These are phyloP conservation scores for Morinoia aosen DNA, from an alignment of 2,888 invertebrate genomes.

Conservation along the genomic window DNA sequence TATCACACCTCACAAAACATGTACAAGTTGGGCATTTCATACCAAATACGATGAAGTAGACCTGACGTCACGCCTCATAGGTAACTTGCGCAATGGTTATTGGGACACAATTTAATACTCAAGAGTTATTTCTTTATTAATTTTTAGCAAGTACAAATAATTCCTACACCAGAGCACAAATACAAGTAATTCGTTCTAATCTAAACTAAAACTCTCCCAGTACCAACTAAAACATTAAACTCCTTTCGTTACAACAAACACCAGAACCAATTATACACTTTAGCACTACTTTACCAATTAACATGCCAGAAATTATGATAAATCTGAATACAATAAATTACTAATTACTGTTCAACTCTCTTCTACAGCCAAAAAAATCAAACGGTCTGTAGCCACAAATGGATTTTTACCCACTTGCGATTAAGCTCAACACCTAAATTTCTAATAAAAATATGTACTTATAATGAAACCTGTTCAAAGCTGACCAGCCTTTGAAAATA, in stretches of 20 bases:
- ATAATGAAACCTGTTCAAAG: background rate
- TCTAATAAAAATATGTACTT: background rate
- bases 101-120: background rate
- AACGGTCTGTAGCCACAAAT: no score
- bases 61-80: background rate
- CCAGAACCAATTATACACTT: no score
- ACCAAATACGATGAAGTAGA: background rate
- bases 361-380: background rate
- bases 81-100: background rate
- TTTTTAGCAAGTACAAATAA: background rate
- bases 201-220: background rate
- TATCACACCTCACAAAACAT: no score
- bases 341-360: background rate
- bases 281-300: background rate
- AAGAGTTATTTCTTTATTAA: background rate
- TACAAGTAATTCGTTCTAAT: background rate
- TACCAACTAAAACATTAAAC: background rate
- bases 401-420: no score
- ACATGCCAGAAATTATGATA: no score
- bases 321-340: no score
- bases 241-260: no score
- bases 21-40: background rate
- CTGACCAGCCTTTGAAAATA: no score
- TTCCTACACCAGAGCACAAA: background rate
- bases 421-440: no score